Percentiles rank a stretch among this genome's conserved stretches.
Conservation (phyloP, 1,140 invertebrate genomes). For the Pseudomyrmex sp. region DNA sequence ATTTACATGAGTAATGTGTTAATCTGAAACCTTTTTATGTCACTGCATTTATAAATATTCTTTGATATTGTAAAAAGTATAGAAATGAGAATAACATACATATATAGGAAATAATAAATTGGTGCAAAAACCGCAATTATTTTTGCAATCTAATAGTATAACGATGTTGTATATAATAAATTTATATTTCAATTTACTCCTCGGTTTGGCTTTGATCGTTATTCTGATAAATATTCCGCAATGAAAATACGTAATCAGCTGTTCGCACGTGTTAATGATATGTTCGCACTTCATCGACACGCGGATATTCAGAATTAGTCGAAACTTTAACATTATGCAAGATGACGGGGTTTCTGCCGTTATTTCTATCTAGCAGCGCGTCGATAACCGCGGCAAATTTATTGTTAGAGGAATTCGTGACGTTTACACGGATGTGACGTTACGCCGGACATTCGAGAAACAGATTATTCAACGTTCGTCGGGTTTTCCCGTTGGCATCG, state of each 20-base stretch:
- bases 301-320: background rate
- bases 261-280: background rate
- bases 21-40: constrained; percentile 2
- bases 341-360: background rate
- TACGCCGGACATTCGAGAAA: constrained; percentile 12
- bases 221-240: background rate
- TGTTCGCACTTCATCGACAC: background rate
- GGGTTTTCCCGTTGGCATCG: background rate
- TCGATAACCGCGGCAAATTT: constrained; percentile 35
- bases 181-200: too few relatives aligned
- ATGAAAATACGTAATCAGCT: background rate
- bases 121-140: background rate
- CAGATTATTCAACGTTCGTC: constrained; percentile 33
- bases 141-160: too few relatives aligned
- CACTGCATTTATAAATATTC: background rate
- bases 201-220: too few relatives aligned
- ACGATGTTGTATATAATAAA: too few relatives aligned
- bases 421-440: background rate
- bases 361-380: background rate
- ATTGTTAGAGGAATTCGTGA: constrained; percentile 3
- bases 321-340: background rate
- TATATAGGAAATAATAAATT: background rate
- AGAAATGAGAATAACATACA: constrained; percentile 16
- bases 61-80: constrained; percentile 3
- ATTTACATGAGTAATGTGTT: constrained; percentile 34